Percentiles rank a stretch among this genome's conserved stretches.
Conservation (phyloP, 2,888 invertebrate genomes). For the Kryphioiulus occultus region DNA sequence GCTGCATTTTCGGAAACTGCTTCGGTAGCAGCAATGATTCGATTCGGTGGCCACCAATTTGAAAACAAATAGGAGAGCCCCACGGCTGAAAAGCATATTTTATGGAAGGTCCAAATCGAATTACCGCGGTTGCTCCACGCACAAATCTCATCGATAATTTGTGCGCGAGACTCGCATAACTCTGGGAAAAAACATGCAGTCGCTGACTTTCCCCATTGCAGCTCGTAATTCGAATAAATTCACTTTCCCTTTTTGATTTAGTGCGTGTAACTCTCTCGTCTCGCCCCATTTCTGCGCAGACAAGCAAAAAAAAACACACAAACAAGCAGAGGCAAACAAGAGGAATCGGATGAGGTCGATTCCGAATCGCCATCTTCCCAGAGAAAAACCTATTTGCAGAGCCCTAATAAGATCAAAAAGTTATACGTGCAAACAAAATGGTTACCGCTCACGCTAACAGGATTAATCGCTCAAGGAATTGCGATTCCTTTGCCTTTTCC, state of each 20-base stretch:
- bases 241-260: constrained; percentile 39
- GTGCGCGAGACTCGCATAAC: not conserved
- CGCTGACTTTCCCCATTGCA: not conserved
- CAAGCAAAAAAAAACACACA: not conserved
- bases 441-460: constrained; percentile 24
- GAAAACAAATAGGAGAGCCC: not conserved
- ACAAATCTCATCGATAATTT: not conserved
- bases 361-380: not conserved
- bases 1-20: no score
- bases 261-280: constrained; percentile 35
- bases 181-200: not conserved
- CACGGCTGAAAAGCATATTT: not conserved
- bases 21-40: not conserved
- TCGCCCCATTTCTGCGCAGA: constrained; percentile 21
- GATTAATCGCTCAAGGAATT: not conserved
- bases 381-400: constrained; percentile 4
- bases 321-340: not conserved
- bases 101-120: constrained; percentile 27
- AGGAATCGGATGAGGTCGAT: constrained; percentile 12
- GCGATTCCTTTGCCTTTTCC: not conserved
- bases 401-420: constrained; percentile 11
- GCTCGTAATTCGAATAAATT: constrained; percentile 33
- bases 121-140: not conserved
- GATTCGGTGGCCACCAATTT: not conserved
- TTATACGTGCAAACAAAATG: constrained; percentile 17